A percentile compares a stretch with the other conserved stretches of the same genome.
phyloP scores from a whole-genome alignment of 2,113 vertebrate species.

The Ochotona princeps region DNA sequence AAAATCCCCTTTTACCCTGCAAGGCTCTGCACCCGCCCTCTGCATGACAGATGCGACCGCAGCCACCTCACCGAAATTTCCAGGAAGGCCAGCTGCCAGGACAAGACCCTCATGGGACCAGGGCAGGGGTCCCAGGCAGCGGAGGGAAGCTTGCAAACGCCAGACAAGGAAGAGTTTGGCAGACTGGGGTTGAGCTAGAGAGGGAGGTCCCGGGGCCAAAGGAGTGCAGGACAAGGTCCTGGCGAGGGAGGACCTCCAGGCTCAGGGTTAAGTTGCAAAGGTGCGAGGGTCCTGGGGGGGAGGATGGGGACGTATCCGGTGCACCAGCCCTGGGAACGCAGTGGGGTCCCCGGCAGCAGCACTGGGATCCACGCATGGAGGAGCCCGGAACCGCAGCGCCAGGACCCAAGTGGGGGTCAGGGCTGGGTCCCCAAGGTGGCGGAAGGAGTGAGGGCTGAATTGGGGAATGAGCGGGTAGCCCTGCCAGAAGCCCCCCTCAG shows the following conservation, averaged over 20 bases:
- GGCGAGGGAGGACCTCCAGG: too few species aligned
- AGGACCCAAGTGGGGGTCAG: not conserved
- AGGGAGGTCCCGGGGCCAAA: not conserved
- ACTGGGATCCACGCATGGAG: too few species aligned
- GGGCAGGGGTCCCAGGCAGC: not conserved
- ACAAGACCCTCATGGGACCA: not conserved
- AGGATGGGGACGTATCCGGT: not conserved
- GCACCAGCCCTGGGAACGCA: not conserved
- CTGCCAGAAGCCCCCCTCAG: too few species aligned
- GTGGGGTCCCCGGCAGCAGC: not conserved
- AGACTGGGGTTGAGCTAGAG: not conserved
- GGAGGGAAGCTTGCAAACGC: not conserved
- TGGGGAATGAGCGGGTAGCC: too few species aligned
- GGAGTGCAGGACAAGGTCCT: not conserved
- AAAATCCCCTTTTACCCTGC: constrained; percentile 49
- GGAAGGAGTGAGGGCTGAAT: too few species aligned
- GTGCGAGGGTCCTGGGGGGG: too few species aligned
- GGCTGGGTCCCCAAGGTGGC: not conserved
- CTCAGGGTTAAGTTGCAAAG: not conserved
- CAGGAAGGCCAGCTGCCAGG: constrained; percentile 67
- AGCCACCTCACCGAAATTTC: constrained; percentile 71
- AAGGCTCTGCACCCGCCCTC: constrained; percentile 10
- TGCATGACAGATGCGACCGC: constrained; percentile 64
- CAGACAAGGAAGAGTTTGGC: not conserved
- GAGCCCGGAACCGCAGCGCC: not conserved